Evolutionary conservation across 2,888 invertebrate species (phyloP).

Genomic region (Hydrotaea diabolus): DNA sequence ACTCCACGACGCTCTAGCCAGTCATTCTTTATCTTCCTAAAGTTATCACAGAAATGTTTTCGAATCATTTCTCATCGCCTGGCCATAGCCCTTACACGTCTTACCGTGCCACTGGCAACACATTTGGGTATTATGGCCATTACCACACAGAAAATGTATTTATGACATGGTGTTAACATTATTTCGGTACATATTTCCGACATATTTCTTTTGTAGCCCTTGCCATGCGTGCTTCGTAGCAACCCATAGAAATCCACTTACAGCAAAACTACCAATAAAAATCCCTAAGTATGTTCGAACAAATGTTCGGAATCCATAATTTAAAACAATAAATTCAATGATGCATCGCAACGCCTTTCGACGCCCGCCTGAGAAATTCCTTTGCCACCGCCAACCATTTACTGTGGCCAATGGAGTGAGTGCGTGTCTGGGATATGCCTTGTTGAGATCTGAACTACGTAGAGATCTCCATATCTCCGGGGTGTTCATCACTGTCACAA

Average conservation of each 20-base stretch:
- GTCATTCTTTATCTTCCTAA: too few relatives aligned
- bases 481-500: conserved; percentile 42
- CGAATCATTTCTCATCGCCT: too few relatives aligned
- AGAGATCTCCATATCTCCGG: conserved; percentile 29
- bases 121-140: background rate
- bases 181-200: conserved; percentile 6
- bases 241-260: conserved; percentile 16
- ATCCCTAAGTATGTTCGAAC: background rate
- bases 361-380: background rate
- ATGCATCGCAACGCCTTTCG: conserved; percentile 4
- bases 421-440: background rate
- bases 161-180: conserved; percentile 44
- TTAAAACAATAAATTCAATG: conserved; percentile 45
- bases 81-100: too few relatives aligned
- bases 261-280: background rate
- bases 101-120: too few relatives aligned
- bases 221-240: conserved; percentile 1
- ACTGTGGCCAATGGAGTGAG: background rate
- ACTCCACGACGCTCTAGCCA: too few relatives aligned
- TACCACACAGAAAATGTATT: conserved; percentile 12
- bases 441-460: background rate
- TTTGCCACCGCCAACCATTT: background rate
- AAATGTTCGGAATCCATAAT: conserved; percentile 4
- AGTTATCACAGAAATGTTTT: too few relatives aligned
- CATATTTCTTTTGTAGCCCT: background rate